These are phyloP conservation scores for Fistularia tabacaria DNA, from an alignment of 2,797 vertebrate genomes.

Conservation along the genomic window DNA sequence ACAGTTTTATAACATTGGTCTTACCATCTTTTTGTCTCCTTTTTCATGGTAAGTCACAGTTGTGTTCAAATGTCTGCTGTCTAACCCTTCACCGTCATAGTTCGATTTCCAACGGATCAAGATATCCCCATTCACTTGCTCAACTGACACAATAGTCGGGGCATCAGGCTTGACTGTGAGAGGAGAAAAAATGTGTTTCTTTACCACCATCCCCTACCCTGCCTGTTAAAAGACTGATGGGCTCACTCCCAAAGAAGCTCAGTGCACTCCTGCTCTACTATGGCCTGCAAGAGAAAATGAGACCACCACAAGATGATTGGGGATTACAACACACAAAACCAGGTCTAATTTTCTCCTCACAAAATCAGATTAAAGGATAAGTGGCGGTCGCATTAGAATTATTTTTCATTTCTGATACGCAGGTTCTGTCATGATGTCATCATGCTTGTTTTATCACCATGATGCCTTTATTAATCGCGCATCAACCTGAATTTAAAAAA, in stretches of 20 bases:
- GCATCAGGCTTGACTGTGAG: constrained; percentile 48
- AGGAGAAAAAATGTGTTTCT: background rate
- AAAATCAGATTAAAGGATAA: too few species aligned
- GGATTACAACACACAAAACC: too few species aligned
- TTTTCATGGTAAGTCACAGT: constrained; percentile 32
- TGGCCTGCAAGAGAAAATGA: too few species aligned
- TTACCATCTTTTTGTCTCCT: constrained; percentile 28
- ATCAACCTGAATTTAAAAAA: background rate
- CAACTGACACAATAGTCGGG: constrained; percentile 35
- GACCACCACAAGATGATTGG: too few species aligned
- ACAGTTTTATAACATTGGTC: background rate
- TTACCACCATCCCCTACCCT: background rate
- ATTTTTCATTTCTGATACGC: too few species aligned
- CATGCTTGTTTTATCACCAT: background rate
- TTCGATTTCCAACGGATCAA: constrained; percentile 36
- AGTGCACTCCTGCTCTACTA: too few species aligned
- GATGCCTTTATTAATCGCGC: background rate
- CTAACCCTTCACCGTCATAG: fast-evolving
- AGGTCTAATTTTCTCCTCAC: too few species aligned
- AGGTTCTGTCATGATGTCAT: too few species aligned
- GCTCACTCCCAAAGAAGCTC: background rate
- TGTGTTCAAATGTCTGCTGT: fast-evolving
- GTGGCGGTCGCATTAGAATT: too few species aligned
- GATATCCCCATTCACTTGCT: constrained; percentile 8
- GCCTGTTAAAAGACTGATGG: background rate